Evolutionary conservation across 2,888 invertebrate genomes (phyloP).

Genomic region (Euspilapteryx auroguttella): DNA sequence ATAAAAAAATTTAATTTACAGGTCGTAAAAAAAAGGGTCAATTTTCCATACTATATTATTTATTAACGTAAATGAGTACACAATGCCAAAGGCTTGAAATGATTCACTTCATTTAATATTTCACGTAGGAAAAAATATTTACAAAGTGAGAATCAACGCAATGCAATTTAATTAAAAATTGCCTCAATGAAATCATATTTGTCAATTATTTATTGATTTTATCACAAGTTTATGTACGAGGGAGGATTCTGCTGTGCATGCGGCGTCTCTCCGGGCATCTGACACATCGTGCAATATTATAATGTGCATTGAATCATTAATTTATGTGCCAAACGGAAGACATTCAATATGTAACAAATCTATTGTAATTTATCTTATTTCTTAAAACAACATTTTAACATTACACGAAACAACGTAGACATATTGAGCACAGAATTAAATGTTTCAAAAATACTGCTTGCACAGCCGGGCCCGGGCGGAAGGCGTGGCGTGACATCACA

Average conservation of each 20-base stretch:
- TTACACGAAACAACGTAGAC: conserved; percentile 49
- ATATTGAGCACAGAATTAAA: conserved; percentile 55
- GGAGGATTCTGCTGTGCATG: conserved; percentile 53
- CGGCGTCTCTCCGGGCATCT: conserved; percentile 18
- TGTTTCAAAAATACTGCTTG: conserved; percentile 37
- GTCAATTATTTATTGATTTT: conserved; percentile 29
- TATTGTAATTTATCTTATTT: conserved; percentile 65
- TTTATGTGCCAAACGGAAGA: conserved; percentile 59
- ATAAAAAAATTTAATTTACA: no score
- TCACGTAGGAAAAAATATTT: conserved; percentile 51
- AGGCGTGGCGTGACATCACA: conserved; percentile 10
- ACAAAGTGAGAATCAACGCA: conserved; percentile 49
- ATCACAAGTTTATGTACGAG: conserved; percentile 52
- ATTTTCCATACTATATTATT: conserved; percentile 54
- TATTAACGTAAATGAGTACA: conserved; percentile 64
- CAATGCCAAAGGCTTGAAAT: conserved; percentile 59
- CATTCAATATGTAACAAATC: conserved; percentile 85
- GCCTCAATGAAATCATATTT: conserved; percentile 32
- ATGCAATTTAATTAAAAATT: conserved; percentile 24
- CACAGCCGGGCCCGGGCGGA: conserved; percentile 7
- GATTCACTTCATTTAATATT: conserved; percentile 56
- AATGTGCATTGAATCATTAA: conserved; percentile 49
- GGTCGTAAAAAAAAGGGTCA: no score
- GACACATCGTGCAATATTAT: conserved; percentile 25
- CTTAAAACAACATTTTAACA: conserved; percentile 46